Evolutionary conservation across 1,140 invertebrate species (phyloP).

Genomic region (Anagrus nilaparvatae): DNA sequence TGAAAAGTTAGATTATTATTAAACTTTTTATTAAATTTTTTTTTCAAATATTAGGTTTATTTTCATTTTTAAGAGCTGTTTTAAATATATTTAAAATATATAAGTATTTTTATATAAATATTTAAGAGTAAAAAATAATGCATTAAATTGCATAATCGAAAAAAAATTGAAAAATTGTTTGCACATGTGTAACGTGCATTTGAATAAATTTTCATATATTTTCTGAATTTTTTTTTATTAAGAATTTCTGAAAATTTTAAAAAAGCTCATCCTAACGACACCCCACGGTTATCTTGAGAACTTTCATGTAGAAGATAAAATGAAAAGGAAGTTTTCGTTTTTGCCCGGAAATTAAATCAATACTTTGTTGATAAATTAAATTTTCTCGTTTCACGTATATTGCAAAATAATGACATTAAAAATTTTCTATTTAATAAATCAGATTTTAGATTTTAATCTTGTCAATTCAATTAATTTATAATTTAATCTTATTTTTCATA

Average conservation of each 20-base stretch:
- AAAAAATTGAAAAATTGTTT: neutral
- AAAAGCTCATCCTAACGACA: constrained; percentile 4
- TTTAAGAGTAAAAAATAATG: constrained; percentile 17
- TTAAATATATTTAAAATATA: constrained; percentile 17
- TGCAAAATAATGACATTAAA: too few relatives aligned
- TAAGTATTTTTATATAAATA: constrained; percentile 22
- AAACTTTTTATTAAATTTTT: too few relatives aligned
- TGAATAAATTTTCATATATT: neutral
- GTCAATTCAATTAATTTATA: too few relatives aligned
- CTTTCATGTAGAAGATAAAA: neutral
- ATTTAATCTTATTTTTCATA: too few relatives aligned
- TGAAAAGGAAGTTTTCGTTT: constrained; percentile 10
- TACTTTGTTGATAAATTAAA: too few relatives aligned
- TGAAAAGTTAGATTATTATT: too few relatives aligned
- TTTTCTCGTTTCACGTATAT: too few relatives aligned
- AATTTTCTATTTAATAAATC: too few relatives aligned
- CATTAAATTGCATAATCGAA: constrained; percentile 18
- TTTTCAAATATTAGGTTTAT: neutral
- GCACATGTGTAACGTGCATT: neutral
- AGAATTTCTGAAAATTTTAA: neutral
- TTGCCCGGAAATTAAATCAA: too few relatives aligned
- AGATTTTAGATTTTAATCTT: too few relatives aligned
- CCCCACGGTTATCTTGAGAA: constrained; percentile 1
- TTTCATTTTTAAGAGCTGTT: neutral
- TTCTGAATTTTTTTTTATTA: neutral